Evolutionary conservation across 1,140 invertebrate species (phyloP).

Genomic region (Ceratina australensis): DNA sequence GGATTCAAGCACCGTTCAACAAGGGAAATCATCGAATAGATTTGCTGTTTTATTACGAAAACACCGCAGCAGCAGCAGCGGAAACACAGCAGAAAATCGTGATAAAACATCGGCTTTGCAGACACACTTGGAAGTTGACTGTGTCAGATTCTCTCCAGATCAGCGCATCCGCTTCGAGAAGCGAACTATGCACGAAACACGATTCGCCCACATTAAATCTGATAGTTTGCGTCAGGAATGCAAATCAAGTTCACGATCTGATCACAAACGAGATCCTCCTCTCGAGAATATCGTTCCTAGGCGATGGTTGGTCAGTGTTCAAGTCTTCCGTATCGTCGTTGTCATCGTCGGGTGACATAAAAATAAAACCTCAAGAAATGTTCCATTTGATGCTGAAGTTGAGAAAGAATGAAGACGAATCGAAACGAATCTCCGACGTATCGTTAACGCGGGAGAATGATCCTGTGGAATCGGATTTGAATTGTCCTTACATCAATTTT

Average conservation of each 20-base stretch:
- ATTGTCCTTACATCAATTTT: conserved; percentile 72
- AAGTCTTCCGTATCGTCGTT: conserved; percentile 62
- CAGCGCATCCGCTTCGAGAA: conserved; percentile 79
- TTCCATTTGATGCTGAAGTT: conserved; percentile 80
- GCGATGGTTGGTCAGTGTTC: conserved; percentile 79
- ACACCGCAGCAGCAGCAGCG: conserved; percentile 67
- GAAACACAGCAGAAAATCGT: conserved; percentile 64
- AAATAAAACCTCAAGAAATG: conserved; percentile 79
- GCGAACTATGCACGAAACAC: conserved; percentile 76
- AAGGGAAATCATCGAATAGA: conserved; percentile 84
- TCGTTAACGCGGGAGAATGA: conserved; percentile 64
- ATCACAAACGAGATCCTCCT: conserved; percentile 82
- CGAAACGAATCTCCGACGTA: conserved; percentile 71
- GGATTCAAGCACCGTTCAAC: conserved; percentile 84
- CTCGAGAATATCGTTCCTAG: conserved; percentile 81
- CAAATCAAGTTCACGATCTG: conserved; percentile 83
- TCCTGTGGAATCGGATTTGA: neutral
- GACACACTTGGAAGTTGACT: conserved; percentile 85
- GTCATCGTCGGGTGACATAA: conserved; percentile 70
- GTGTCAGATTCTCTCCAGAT: conserved; percentile 85
- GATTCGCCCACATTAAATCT: conserved; percentile 81
- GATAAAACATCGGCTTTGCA: conserved; percentile 83
- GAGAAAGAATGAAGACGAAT: conserved; percentile 62
- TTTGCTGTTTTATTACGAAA: conserved; percentile 88
- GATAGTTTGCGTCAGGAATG: conserved; percentile 83